phyloP scores from a whole-genome alignment of 2,888 invertebrate genomes.

The Parthenolecanium corni region DNA sequence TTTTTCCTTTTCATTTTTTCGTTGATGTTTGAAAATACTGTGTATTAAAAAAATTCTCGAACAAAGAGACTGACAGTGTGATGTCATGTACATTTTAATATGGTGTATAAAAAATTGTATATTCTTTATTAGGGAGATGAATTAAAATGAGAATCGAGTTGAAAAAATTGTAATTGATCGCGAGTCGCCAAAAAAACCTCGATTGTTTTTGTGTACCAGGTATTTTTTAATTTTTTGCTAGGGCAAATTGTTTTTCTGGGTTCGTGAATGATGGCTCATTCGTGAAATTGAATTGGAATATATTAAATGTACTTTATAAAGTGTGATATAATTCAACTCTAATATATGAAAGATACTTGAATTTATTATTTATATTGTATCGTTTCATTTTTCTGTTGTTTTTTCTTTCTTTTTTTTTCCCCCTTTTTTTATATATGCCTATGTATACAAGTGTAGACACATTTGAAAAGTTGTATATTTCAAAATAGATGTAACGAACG shows the following conservation, averaged over 20 bases:
- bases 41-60: constrained; percentile 26
- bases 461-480: constrained; percentile 23
- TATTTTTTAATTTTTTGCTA: neutral
- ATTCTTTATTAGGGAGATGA: neutral
- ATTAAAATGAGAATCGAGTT: neutral
- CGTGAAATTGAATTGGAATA: neutral
- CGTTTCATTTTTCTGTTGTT: constrained; percentile 20
- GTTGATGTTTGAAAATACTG: constrained; percentile 26
- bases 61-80: constrained; percentile 28
- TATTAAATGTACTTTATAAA: constrained; percentile 27
- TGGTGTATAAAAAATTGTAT: constrained; percentile 15
- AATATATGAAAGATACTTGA: constrained; percentile 19
- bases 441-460: constrained; percentile 26
- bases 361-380: constrained; percentile 24
- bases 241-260: neutral
- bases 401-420: constrained; percentile 17
- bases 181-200: neutral
- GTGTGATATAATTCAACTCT: constrained; percentile 26
- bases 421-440: constrained; percentile 22
- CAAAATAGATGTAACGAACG: constrained; percentile 15
- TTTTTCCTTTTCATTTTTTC: constrained; percentile 17
- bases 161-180: neutral
- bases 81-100: constrained; percentile 27
- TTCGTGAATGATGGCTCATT: constrained; percentile 4
- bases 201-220: neutral